These are phyloP conservation scores for Hemistola chrysoprasaria DNA, from an alignment of 2,888 invertebrate genomes.

Conservation along the genomic window DNA sequence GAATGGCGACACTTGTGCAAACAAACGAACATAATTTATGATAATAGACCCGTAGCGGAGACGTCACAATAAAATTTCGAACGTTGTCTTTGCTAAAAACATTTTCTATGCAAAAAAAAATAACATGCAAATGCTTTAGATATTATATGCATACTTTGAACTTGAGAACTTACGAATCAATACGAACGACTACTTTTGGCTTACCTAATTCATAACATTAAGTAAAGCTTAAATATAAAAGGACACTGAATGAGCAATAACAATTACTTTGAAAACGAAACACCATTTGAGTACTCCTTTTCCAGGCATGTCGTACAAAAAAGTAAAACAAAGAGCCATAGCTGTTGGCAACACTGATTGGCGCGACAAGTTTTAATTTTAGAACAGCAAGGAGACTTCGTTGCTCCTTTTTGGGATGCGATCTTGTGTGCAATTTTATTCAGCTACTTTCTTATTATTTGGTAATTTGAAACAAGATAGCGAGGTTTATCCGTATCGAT, in stretches of 20 bases:
- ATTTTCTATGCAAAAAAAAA: no score
- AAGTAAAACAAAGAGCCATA: conserved; percentile 25
- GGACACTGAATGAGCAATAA: neutral
- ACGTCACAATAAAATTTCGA: no score
- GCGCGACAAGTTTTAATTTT: conserved; percentile 51
- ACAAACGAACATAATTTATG: conserved; percentile 22
- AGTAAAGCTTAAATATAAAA: no score
- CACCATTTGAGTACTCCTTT: neutral
- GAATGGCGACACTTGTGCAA: conserved; percentile 5
- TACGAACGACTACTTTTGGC: no score
- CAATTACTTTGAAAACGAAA: neutral
- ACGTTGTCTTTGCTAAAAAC: no score
- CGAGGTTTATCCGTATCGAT: neutral
- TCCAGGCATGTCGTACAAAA: conserved; percentile 34
- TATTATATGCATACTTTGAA: no score
- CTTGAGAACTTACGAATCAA: no score
- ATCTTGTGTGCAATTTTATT: conserved; percentile 6
- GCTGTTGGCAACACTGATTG: conserved; percentile 43
- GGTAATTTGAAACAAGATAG: neutral
- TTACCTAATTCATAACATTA: no score
- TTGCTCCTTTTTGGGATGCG: conserved; percentile 44
- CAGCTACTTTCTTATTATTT: neutral
- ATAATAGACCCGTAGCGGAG: conserved; percentile 29
- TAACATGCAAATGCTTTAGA: no score
- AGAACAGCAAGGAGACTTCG: conserved; percentile 40